Evolutionary conservation across 2,113 vertebrate species (phyloP).

Genomic region (Ochotona princeps): DNA sequence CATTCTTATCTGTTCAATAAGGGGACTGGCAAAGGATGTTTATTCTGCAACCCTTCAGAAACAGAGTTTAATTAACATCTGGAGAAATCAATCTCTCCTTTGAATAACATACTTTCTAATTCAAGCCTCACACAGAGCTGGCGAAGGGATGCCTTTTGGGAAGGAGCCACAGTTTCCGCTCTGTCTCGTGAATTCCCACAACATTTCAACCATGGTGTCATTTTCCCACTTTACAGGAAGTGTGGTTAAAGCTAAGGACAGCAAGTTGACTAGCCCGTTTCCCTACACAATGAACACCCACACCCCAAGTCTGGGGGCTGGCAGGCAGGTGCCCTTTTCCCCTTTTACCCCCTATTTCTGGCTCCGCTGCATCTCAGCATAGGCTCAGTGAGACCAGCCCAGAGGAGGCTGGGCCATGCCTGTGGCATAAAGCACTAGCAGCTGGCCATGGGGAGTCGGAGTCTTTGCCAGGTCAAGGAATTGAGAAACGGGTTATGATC

Average conservation of each 20-base stretch:
- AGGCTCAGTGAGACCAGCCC: not conserved
- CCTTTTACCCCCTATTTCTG: not conserved
- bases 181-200: not conserved
- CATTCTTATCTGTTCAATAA: constrained; percentile 45
- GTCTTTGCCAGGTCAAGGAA: not conserved
- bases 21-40: constrained; percentile 19
- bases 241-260: not conserved
- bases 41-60: constrained; percentile 5
- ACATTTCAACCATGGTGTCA: accelerated
- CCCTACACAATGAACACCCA: no score
- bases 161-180: accelerated
- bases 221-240: not conserved
- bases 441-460: not conserved
- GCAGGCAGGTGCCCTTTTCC: not conserved
- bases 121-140: not conserved
- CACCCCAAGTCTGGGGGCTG: not conserved
- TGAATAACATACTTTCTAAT: constrained; percentile 31
- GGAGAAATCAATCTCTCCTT: constrained; percentile 45
- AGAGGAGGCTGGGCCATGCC: no score
- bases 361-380: not conserved
- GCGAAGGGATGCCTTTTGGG: not conserved
- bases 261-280: not conserved
- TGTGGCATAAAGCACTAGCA: accelerated
- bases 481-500: not conserved
- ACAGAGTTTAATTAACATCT: constrained; percentile 57